Percentiles rank a stretch among this genome's conserved stretches.
phyloP scores from a whole-genome alignment of 2,797 vertebrate genomes.

The Melanotaenia nigrans region DNA sequence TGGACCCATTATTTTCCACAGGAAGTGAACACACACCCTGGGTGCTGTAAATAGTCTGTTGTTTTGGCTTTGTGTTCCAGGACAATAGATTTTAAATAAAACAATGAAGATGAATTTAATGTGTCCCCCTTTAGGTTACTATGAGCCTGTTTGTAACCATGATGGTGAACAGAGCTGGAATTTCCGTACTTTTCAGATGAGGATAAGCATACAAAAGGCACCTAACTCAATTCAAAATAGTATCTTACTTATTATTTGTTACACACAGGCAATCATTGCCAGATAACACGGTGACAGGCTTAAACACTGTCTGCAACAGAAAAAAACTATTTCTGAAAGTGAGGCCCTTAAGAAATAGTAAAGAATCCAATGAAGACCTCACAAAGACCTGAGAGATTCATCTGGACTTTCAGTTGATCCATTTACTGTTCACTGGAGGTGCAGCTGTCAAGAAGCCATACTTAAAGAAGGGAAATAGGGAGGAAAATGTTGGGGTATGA shows the following conservation, averaged over 20 bases:
- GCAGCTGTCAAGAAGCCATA: background rate
- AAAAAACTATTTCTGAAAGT: no score
- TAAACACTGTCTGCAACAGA: no score
- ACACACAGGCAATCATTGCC: no score
- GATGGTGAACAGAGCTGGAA: background rate
- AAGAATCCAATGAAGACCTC: no score
- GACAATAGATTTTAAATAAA: slow-evolving; percentile 22
- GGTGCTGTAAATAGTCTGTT: slow-evolving; percentile 24
- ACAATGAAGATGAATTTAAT: slow-evolving; percentile 5
- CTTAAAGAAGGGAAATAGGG: no score
- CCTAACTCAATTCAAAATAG: no score
- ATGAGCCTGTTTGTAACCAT: background rate
- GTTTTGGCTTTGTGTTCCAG: slow-evolving; percentile 16
- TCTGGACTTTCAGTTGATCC: background rate
- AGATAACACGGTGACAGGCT: no score
- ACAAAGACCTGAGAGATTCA: background rate
- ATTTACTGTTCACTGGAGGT: background rate
- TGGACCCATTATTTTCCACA: slow-evolving; percentile 55
- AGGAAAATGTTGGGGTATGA: no score
- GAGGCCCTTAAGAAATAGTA: no score
- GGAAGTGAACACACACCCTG: slow-evolving; percentile 50
- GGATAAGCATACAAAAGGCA: no score
- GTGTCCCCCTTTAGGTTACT: slow-evolving; percentile 5
- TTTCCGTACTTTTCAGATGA: background rate
- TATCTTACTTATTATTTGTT: no score